Evolutionary conservation across 1,140 invertebrate species (phyloP).

Genomic region (Teleogryllus occipitalis): DNA sequence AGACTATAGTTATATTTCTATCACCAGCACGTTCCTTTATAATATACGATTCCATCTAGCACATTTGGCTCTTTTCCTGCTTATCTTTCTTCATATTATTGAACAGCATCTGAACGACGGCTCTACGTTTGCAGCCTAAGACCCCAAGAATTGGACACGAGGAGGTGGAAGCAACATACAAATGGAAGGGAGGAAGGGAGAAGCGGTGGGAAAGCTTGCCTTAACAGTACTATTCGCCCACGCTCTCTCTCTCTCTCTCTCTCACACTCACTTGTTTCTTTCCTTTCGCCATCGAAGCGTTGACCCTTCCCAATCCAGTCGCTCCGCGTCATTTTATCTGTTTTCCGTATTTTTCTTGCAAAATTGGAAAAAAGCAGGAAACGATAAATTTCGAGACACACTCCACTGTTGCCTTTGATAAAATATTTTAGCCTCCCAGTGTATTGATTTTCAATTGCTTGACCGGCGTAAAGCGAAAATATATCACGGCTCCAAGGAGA

Average conservation of each 20-base stretch:
- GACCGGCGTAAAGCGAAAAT: not conserved
- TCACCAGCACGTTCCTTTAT: no score
- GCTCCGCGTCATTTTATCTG: not conserved
- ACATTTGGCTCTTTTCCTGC: no score
- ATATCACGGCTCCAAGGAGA: not conserved
- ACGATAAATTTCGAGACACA: constrained; percentile 1
- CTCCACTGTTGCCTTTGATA: not conserved
- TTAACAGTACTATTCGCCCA: not conserved
- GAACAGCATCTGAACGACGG: no score
- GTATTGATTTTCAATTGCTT: not conserved
- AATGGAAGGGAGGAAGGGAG: not conserved
- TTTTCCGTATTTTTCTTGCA: not conserved
- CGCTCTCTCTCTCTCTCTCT: not conserved
- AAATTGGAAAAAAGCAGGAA: not conserved
- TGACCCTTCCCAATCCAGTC: not conserved
- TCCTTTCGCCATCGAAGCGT: no score
- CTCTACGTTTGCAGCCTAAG: no score
- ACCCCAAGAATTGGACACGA: no score
- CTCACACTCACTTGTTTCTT: not conserved
- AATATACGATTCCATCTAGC: no score
- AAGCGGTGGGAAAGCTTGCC: not conserved
- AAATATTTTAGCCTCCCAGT: not conserved
- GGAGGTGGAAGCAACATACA: not conserved
- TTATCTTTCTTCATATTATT: no score
- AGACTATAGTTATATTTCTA: no score